Percentiles rank a stretch among this genome's conserved stretches.
phyloP scores from a whole-genome alignment of 2,888 invertebrate species.

The Celastrina argiolus region DNA sequence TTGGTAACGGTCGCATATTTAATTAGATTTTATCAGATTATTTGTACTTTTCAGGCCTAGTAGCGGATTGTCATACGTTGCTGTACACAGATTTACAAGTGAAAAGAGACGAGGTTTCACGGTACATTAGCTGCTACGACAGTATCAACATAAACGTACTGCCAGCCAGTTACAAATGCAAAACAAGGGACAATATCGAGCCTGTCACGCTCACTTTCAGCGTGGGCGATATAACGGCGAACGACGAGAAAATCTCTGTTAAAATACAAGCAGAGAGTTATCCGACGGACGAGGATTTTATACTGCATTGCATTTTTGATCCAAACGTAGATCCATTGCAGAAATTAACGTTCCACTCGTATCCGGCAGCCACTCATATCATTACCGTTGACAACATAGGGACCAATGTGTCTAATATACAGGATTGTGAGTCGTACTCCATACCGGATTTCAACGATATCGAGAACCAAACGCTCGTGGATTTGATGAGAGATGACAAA shows the following conservation, averaged over 20 bases:
- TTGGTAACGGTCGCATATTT: neutral
- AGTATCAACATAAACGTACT: slow-evolving; percentile 47
- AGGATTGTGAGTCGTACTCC: slow-evolving; percentile 59
- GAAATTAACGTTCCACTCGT: slow-evolving; percentile 69
- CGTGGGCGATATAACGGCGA: slow-evolving; percentile 53
- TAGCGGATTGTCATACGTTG: slow-evolving; percentile 81
- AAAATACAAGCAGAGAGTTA: slow-evolving; percentile 73
- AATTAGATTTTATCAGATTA: neutral
- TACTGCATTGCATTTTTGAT: slow-evolving; percentile 69
- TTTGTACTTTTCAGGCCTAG: slow-evolving; percentile 78
- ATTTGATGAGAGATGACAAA: slow-evolving; percentile 78
- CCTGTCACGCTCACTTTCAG: slow-evolving; percentile 59
- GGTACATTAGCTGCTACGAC: slow-evolving; percentile 54
- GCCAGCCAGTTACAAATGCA: slow-evolving; percentile 72
- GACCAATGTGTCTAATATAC: slow-evolving; percentile 47
- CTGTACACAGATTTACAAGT: slow-evolving; percentile 81
- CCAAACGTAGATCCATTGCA: slow-evolving; percentile 58
- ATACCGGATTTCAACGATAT: slow-evolving; percentile 46
- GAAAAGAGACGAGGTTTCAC: slow-evolving; percentile 60
- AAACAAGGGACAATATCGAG: slow-evolving; percentile 51
- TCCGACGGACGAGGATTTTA: slow-evolving; percentile 70
- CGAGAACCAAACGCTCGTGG: slow-evolving; percentile 49
- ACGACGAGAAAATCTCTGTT: slow-evolving; percentile 47
- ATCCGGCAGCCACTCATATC: slow-evolving; percentile 80
- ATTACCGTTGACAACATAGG: slow-evolving; percentile 49